A percentile compares a stretch with the other conserved stretches of the same genome.
Evolutionary conservation across 1,140 invertebrate species (phyloP).

Genomic region (Drosophila melanica): DNA sequence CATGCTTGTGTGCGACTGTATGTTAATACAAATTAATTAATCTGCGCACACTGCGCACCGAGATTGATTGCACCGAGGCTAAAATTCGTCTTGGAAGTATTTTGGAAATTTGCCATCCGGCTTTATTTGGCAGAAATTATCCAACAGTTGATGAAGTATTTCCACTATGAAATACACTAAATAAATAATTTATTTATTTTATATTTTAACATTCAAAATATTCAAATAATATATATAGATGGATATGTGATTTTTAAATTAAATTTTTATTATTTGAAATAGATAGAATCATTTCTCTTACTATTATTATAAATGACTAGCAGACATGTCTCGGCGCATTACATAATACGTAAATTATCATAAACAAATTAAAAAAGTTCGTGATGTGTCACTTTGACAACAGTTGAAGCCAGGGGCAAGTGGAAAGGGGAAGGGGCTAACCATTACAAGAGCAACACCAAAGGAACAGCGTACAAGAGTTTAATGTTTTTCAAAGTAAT

Average conservation of each 20-base stretch:
- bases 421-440: not conserved
- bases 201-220: too few relatives aligned
- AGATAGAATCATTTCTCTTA: conserved; percentile 2
- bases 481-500: conserved; percentile 72
- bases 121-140: not conserved
- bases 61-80: conserved; percentile 66
- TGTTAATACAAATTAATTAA: conserved; percentile 82
- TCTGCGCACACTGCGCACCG: conserved; percentile 72
- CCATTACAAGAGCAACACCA: conserved; percentile 1
- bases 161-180: too few relatives aligned
- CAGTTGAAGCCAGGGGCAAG: too few relatives aligned
- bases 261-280: too few relatives aligned
- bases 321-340: conserved; percentile 53
- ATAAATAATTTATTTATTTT: too few relatives aligned
- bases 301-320: conserved; percentile 63
- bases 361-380: conserved; percentile 83
- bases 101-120: not conserved
- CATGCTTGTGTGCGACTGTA: conserved; percentile 23
- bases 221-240: too few relatives aligned
- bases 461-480: conserved; percentile 35
- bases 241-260: too few relatives aligned
- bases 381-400: conserved; percentile 76
- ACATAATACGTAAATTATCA: conserved; percentile 76
- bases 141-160: conserved; percentile 2
- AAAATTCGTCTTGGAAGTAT: not conserved